phyloP scores from a whole-genome alignment of 2,113 vertebrate genomes.

The Ranitomeya imitator region DNA sequence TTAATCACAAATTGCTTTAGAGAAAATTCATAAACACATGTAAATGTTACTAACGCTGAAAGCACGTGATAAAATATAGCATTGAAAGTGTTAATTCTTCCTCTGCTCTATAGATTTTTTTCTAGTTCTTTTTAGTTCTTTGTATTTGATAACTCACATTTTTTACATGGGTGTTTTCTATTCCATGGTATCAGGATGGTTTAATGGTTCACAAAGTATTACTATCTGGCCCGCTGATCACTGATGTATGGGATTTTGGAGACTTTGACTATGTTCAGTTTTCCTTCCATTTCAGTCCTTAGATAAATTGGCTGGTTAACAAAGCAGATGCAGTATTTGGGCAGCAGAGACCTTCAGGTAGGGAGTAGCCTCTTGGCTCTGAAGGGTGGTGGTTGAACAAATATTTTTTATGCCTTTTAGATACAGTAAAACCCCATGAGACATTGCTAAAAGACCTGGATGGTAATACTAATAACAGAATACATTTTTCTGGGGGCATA shows the following conservation, averaged over 20 bases:
- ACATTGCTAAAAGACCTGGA: background rate
- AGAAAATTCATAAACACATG: background rate
- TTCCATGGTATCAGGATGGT: background rate
- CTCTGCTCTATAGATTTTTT: background rate
- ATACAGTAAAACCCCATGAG: background rate
- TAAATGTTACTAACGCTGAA: background rate
- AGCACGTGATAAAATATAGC: background rate
- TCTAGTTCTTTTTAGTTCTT: background rate
- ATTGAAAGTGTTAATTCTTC: background rate
- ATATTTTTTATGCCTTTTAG: slow-evolving; percentile 5
- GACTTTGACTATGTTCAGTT: background rate
- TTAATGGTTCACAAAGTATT: background rate
- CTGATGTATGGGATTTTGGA: background rate
- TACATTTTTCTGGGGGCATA: background rate
- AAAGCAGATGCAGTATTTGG: background rate
- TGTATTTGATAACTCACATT: background rate
- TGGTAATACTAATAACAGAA: background rate
- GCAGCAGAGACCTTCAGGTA: background rate
- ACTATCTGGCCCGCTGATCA: background rate
- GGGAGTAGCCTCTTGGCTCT: background rate
- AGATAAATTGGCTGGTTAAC: background rate
- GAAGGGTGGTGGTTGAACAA: background rate
- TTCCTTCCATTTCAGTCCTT: background rate
- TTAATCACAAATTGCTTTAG: background rate
- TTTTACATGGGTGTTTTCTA: background rate